Percentiles rank a stretch among this genome's conserved stretches.
Evolutionary conservation across 2,113 vertebrate species (phyloP).

Genomic region (Malurus elegans): DNA sequence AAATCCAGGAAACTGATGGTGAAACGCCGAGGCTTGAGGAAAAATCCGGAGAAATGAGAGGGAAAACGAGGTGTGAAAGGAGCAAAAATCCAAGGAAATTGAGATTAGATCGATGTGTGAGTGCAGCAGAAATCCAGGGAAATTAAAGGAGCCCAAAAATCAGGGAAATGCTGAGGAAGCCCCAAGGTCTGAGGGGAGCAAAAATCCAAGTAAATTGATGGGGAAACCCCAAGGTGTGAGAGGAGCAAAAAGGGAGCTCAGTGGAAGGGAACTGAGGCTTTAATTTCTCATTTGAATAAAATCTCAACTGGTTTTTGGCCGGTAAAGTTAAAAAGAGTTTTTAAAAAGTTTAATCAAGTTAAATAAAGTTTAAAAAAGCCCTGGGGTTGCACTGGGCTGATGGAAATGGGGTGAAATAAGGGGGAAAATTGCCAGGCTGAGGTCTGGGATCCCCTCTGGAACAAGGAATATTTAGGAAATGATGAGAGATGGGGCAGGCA

Average conservation of each 20-base stretch:
- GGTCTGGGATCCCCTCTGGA: neutral
- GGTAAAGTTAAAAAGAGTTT: too few relatives aligned
- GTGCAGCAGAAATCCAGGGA: neutral
- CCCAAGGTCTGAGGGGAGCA: neutral
- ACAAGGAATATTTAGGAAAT: too few relatives aligned
- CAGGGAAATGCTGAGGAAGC: too few relatives aligned
- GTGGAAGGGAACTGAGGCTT: too few relatives aligned
- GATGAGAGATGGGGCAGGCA: neutral
- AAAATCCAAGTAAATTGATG: neutral
- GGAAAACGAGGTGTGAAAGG: neutral
- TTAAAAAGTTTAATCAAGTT: neutral
- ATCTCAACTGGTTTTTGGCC: too few relatives aligned
- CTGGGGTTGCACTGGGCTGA: neutral
- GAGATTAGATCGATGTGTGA: neutral
- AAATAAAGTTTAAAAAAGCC: neutral
- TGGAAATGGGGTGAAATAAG: neutral
- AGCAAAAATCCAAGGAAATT: neutral
- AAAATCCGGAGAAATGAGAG: too few relatives aligned
- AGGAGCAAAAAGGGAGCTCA: neutral
- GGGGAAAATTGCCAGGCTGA: neutral
- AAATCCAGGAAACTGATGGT: neutral
- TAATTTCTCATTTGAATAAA: too few relatives aligned
- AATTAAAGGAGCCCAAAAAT: neutral
- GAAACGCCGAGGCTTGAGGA: too few relatives aligned
- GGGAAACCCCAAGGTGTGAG: neutral